Conservation (phyloP, 2,113 vertebrate genomes). For the Equus przewalskii region DNA sequence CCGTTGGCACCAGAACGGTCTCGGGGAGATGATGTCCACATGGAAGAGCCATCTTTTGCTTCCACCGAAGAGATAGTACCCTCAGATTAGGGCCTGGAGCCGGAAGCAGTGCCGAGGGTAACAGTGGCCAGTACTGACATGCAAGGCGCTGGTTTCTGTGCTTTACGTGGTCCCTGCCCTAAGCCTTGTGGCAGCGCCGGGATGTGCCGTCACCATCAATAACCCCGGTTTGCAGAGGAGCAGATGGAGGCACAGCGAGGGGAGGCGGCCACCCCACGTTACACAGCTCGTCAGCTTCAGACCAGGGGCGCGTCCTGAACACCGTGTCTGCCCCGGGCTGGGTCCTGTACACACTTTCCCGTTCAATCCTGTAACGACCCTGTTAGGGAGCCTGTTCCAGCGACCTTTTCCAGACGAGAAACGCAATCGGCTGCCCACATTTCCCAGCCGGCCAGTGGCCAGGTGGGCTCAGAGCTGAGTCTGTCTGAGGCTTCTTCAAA, state of each 20-base stretch:
- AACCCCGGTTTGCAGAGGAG: not conserved
- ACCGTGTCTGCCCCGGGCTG: fast-evolving
- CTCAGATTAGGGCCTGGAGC: not conserved
- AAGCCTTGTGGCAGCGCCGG: not conserved
- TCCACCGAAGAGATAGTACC: not conserved
- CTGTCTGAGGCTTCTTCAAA: not conserved
- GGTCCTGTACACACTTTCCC: not conserved
- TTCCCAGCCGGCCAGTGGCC: not conserved
- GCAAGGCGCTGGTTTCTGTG: not conserved
- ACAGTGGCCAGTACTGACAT: fast-evolving
- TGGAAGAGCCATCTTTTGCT: not conserved
- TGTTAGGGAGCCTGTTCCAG: too few species aligned
- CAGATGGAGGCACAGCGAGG: not conserved
- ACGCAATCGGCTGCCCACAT: not conserved
- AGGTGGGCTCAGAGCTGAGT: not conserved
- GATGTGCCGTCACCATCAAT: fast-evolving
- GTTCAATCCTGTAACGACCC: not conserved
- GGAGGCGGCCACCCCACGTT: not conserved
- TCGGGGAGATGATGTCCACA: not conserved
- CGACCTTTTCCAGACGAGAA: not conserved
- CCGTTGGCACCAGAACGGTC: not conserved
- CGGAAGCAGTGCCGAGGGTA: not conserved
- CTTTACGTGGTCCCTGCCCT: not conserved
- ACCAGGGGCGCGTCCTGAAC: not conserved
- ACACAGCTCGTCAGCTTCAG: not conserved